These are phyloP conservation scores for Diplosoma virens DNA, from an alignment of 23 tunicate species.

Conservation along the genomic window DNA sequence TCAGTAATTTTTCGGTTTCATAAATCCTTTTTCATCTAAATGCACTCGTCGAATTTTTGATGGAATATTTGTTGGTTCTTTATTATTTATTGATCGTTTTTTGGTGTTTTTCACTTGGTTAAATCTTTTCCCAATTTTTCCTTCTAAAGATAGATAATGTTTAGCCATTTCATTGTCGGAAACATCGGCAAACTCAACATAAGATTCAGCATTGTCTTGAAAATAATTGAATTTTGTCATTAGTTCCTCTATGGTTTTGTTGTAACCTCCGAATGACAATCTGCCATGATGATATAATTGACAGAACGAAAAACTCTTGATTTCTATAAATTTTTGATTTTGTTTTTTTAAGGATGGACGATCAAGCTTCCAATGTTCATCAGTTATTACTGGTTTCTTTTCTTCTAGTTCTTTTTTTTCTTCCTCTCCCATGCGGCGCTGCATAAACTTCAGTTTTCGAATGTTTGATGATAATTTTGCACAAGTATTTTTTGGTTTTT, in stretches of 20 bases:
- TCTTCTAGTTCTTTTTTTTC: slow-evolving; percentile 43
- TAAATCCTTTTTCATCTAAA: slow-evolving; percentile 15
- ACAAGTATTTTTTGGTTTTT: too few species aligned
- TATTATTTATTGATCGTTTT: not conserved
- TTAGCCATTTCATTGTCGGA: slow-evolving; percentile 93
- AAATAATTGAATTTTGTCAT: slow-evolving; percentile 34
- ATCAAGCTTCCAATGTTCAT: slow-evolving; percentile 87
- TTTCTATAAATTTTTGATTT: slow-evolving; percentile 23
- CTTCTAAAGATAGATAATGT: slow-evolving; percentile 51
- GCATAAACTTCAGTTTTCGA: slow-evolving; percentile 92
- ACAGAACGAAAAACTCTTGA: slow-evolving; percentile 21
- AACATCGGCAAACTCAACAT: slow-evolving; percentile 31
- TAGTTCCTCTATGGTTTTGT: slow-evolving; percentile 61
- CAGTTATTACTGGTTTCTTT: slow-evolving; percentile 30
- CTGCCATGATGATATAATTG: slow-evolving; percentile 33
- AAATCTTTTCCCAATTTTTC: slow-evolving; percentile 57
- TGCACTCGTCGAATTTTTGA: not conserved
- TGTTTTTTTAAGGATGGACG: slow-evolving; percentile 35
- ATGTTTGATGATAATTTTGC: slow-evolving; percentile 60
- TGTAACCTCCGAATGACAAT: slow-evolving; percentile 70
- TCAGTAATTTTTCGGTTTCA: too few species aligned
- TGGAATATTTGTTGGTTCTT: not conserved
- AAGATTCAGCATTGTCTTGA: slow-evolving; percentile 27
- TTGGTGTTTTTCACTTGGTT: slow-evolving; percentile 25
- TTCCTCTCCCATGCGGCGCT: slow-evolving; percentile 54